Evolutionary conservation across 2,888 invertebrate species (phyloP).

Genomic region (Ormyrus rosae): DNA sequence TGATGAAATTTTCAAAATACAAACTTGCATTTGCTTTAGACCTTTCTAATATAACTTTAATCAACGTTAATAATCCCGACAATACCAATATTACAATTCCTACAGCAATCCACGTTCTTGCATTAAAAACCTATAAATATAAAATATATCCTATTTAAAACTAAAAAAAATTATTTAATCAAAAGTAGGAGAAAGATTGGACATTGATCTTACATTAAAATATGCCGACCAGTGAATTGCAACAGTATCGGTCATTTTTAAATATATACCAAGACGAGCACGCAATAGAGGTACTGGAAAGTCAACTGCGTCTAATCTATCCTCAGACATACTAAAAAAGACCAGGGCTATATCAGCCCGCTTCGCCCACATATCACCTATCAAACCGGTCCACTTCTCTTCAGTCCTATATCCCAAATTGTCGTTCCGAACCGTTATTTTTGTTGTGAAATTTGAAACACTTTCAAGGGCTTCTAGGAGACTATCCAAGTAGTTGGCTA

Average conservation of each 20-base stretch:
- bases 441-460: not conserved
- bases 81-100: not conserved
- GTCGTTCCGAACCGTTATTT: not conserved
- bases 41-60: not conserved
- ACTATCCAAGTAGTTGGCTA: not conserved
- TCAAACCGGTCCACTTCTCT: slow-evolving; percentile 4
- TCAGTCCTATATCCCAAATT: not conserved
- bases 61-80: not conserved
- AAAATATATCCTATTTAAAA: not conserved
- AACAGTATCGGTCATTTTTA: not conserved
- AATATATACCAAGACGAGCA: not conserved
- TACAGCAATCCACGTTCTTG: not conserved
- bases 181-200: no score
- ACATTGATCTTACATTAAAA: slow-evolving; percentile 11
- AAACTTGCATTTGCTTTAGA: not conserved
- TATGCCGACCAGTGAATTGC: slow-evolving; percentile 17
- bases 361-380: not conserved
- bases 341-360: not conserved
- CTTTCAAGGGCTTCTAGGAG: no score
- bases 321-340: not conserved
- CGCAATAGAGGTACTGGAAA: not conserved
- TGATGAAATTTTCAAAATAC: slow-evolving; percentile 17
- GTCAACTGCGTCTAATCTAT: slow-evolving; percentile 7
- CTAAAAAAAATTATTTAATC: no score
- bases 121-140: not conserved